phyloP scores from a whole-genome alignment of 1,140 invertebrate species.

The Antheraea pernyi region DNA sequence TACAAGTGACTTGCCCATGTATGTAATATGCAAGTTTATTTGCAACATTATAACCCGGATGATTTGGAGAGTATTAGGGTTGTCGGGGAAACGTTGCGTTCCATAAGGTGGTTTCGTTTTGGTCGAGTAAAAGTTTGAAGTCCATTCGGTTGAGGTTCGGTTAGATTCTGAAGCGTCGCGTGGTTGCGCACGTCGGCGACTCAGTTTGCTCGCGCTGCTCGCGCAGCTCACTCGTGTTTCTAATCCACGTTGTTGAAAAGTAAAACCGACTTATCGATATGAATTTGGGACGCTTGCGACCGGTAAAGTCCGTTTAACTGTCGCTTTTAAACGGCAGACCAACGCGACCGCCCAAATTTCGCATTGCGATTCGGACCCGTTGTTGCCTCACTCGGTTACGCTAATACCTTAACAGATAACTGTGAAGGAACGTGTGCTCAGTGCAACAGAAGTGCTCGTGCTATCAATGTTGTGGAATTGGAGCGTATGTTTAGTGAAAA shows the following conservation, averaged over 20 bases:
- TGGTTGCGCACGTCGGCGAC: slow-evolving; percentile 57
- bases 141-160: slow-evolving; percentile 51
- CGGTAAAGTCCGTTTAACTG: slow-evolving; percentile 68
- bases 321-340: slow-evolving; percentile 57
- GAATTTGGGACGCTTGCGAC: slow-evolving; percentile 70
- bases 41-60: slow-evolving; percentile 58
- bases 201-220: slow-evolving; percentile 74
- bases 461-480: slow-evolving; percentile 59
- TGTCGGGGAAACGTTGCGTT: slow-evolving; percentile 9
- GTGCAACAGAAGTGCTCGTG: slow-evolving; percentile 50
- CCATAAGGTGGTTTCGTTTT: slow-evolving; percentile 40
- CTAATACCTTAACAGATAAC: slow-evolving; percentile 64
- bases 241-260: slow-evolving; percentile 31
- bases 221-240: slow-evolving; percentile 69
- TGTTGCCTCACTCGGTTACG: slow-evolving; percentile 67
- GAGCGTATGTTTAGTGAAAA: slow-evolving; percentile 61
- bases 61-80: slow-evolving; percentile 30
- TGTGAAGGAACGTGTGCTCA: slow-evolving; percentile 72
- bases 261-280: slow-evolving; percentile 51
- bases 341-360: slow-evolving; percentile 56
- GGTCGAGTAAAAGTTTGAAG: slow-evolving; percentile 72
- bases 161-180: slow-evolving; percentile 59
- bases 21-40: slow-evolving; percentile 60
- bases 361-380: slow-evolving; percentile 64
- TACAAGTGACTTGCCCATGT: slow-evolving; percentile 62